These are phyloP conservation scores for Cheilosia soror DNA, from an alignment of 2,888 invertebrate species.

Conservation along the genomic window DNA sequence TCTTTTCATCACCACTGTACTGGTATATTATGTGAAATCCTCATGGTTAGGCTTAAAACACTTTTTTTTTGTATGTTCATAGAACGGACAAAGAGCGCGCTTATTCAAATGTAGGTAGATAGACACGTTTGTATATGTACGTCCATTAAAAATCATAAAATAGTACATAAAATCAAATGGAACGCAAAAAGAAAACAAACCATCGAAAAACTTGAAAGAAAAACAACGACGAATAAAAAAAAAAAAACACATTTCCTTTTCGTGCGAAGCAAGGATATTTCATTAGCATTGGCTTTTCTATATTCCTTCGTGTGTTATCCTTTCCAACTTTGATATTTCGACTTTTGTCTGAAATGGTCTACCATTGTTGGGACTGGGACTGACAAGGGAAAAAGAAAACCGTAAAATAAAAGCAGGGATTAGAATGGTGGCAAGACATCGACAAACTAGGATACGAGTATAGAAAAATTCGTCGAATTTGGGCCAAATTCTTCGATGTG, in stretches of 20 bases:
- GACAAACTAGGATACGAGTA: conserved; percentile 2
- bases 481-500: conserved; percentile 42
- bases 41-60: conserved; percentile 22
- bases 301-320: conserved; percentile 31
- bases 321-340: conserved; percentile 66
- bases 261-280: conserved; percentile 73
- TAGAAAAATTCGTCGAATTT: conserved; percentile 39
- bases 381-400: conserved; percentile 5
- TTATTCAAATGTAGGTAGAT: conserved; percentile 29
- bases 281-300: conserved; percentile 63
- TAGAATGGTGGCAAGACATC: conserved; percentile 50
- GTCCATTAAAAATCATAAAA: conserved; percentile 63
- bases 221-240: not conserved
- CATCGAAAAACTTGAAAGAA: not conserved
- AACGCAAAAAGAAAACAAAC: conserved; percentile 12
- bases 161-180: conserved; percentile 49
- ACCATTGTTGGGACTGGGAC: too few species aligned
- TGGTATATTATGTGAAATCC: conserved; percentile 1
- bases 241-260: conserved; percentile 61
- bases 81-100: conserved; percentile 40
- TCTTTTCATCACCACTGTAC: conserved; percentile 21
- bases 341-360: conserved; percentile 58
- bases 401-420: conserved; percentile 44
- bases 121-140: not conserved
- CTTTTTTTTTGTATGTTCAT: conserved; percentile 31